These are phyloP conservation scores for Bemisia tabaci DNA, from an alignment of 1,140 invertebrate species.

Conservation along the genomic window DNA sequence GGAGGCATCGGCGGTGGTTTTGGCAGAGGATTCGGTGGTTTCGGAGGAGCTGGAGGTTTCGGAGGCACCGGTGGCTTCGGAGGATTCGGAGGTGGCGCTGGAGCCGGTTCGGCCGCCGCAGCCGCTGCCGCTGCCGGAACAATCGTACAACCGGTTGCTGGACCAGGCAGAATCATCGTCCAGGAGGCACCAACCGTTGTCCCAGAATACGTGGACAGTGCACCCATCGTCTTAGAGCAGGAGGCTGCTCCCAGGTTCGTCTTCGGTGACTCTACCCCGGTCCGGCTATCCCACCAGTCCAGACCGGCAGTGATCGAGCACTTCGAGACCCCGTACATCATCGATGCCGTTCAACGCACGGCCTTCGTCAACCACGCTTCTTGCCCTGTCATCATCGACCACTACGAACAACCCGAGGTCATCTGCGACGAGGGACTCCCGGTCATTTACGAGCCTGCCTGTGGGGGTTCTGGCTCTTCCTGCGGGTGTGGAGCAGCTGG, in stretches of 20 bases:
- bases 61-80: neutral
- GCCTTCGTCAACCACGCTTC: neutral
- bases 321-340: neutral
- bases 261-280: neutral
- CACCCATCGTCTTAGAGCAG: neutral
- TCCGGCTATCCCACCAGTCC: neutral
- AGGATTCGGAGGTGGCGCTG: neutral
- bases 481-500: neutral
- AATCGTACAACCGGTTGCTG: neutral
- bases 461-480: too few relatives aligned
- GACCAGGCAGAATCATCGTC: neutral
- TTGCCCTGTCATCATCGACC: neutral
- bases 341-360: neutral
- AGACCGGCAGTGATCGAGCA: neutral
- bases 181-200: neutral
- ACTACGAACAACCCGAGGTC: neutral
- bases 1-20: neutral
- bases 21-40: neutral
- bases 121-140: neutral
- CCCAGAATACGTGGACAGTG: neutral
- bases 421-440: neutral
- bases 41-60: neutral
- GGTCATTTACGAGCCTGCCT: neutral
- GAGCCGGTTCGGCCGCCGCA: neutral
- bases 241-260: neutral